These are phyloP conservation scores for Salvator merianae DNA, from an alignment of 2,113 vertebrate species.

Conservation along the genomic window DNA sequence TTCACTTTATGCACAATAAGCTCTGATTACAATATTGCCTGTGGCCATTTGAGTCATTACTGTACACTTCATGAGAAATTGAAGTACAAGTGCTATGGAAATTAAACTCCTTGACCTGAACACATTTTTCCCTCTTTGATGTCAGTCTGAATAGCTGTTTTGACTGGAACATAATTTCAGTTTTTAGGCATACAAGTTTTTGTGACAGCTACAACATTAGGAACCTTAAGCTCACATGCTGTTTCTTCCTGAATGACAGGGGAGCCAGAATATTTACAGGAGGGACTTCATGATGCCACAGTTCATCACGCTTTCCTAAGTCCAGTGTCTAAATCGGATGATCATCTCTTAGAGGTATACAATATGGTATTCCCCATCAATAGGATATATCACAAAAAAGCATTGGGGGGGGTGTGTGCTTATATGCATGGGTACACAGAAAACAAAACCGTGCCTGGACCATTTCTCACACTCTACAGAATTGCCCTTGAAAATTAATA, in stretches of 20 bases:
- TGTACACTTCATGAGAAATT: conserved; percentile 58
- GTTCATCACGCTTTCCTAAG: fast-evolving
- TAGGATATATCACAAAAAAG: not conserved
- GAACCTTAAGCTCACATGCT: conserved; percentile 33
- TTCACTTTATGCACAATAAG: conserved; percentile 51
- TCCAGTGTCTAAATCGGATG: not conserved
- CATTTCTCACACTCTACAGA: not conserved
- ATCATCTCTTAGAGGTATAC: not conserved
- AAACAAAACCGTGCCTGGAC: not conserved
- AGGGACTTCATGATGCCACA: not conserved
- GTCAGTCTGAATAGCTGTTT: conserved; percentile 67
- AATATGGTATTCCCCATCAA: not conserved
- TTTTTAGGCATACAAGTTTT: conserved; percentile 59
- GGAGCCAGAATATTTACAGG: conserved; percentile 23
- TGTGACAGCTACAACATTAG: conserved; percentile 45
- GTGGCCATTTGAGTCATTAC: conserved; percentile 69
- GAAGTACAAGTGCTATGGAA: conserved; percentile 65
- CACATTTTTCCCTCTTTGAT: conserved; percentile 62
- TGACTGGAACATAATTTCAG: conserved; percentile 57
- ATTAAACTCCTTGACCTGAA: conserved; percentile 73
- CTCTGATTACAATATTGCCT: conserved; percentile 59
- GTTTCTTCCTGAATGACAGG: conserved; percentile 6
- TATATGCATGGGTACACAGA: not conserved
- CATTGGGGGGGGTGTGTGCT: not conserved
- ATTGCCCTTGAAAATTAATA: conserved; percentile 14